Evolutionary conservation across 1,140 invertebrate species (phyloP).

Genomic region (Drosophila sp.): DNA sequence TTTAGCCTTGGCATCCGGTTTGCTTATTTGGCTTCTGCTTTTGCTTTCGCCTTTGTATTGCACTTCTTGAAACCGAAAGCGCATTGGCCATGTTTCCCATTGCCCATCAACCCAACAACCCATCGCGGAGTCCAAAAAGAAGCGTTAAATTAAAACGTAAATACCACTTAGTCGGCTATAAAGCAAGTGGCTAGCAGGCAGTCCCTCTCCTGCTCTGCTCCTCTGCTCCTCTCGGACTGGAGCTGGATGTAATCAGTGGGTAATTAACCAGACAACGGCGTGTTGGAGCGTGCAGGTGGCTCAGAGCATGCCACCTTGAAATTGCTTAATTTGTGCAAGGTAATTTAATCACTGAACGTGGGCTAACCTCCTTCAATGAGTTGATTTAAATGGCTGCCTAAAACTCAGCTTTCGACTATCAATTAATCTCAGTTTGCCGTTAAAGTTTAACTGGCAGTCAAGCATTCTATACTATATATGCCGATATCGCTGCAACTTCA

Average conservation of each 20-base stretch:
- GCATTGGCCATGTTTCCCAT: constrained; percentile 41
- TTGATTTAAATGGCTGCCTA: not conserved
- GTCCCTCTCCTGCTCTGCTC: too few relatives aligned
- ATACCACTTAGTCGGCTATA: constrained; percentile 79
- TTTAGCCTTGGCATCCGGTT: constrained; percentile 64
- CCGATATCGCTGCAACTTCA: constrained; percentile 43
- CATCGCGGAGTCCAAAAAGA: constrained; percentile 35
- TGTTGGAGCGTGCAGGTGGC: constrained; percentile 56
- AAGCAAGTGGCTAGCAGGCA: constrained; percentile 63
- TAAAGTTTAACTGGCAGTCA: constrained; percentile 27
- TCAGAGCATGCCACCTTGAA: constrained; percentile 51
- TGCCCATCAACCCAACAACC: too few relatives aligned
- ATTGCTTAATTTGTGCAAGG: constrained; percentile 73
- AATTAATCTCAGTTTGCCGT: constrained; percentile 29
- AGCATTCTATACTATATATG: not conserved
- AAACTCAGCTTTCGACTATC: constrained; percentile 8
- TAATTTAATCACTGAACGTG: constrained; percentile 63
- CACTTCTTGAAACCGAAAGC: constrained; percentile 78
- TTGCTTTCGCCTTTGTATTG: constrained; percentile 59
- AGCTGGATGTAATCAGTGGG: constrained; percentile 70
- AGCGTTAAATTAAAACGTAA: constrained; percentile 83
- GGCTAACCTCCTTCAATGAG: not conserved
- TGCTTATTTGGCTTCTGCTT: constrained; percentile 40
- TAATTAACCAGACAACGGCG: constrained; percentile 66
- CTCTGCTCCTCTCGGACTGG: too few relatives aligned